A percentile compares a stretch with the other conserved stretches of the same genome.
phyloP scores from a whole-genome alignment of 1,140 invertebrate species.

The Choristoneura fumiferana region DNA sequence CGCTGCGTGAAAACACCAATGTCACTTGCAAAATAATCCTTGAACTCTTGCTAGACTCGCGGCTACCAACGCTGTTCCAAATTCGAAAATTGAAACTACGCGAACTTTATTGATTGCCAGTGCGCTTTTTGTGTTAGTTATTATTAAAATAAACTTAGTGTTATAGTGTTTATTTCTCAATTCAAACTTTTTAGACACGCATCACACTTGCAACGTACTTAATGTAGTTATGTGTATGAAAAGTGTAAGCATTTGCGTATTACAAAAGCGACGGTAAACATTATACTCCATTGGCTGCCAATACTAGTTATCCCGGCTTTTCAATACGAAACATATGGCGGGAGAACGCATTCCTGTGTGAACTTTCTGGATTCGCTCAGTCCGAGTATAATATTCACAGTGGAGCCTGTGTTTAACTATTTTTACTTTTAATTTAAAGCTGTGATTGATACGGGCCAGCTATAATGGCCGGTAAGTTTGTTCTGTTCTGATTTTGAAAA shows the following conservation, averaged over 20 bases:
- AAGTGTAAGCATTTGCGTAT: not conserved
- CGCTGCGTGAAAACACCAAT: conserved; percentile 21
- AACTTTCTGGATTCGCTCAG: conserved; percentile 48
- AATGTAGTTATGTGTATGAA: not conserved
- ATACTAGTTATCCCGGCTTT: conserved; percentile 19
- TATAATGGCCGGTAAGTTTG: conserved; percentile 5
- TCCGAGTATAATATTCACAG: conserved; percentile 35
- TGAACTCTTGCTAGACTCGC: conserved; percentile 20
- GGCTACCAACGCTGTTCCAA: not conserved
- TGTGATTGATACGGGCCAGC: conserved; percentile 1
- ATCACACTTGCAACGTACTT: no score
- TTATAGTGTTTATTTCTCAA: no score
- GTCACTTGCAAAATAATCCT: conserved; percentile 22
- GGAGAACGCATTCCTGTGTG: conserved; percentile 45
- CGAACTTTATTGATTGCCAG: not conserved
- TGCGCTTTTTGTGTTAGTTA: not conserved
- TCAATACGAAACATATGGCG: conserved; percentile 55
- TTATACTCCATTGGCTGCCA: conserved; percentile 10
- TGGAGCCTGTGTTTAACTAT: conserved; percentile 29
- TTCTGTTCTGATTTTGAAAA: no score
- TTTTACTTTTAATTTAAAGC: not conserved
- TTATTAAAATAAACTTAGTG: no score
- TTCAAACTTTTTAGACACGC: no score
- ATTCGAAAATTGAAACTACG: conserved; percentile 7
- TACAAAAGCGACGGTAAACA: conserved; percentile 4